Base-by-base conservation (phyloP, 1,140 invertebrate genomes). In the Pseudomyrmex sp. region DNA sequence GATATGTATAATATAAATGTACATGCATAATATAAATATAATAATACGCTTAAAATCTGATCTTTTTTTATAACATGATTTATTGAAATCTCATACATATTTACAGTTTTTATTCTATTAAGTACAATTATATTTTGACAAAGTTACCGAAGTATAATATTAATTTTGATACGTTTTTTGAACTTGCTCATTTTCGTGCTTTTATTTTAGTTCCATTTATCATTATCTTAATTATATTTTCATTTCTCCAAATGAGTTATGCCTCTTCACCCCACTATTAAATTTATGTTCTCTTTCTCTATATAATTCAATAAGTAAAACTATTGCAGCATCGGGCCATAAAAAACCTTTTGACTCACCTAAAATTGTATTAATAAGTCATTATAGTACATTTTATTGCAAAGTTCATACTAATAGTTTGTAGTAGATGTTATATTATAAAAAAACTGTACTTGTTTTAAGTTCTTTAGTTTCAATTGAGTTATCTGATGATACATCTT, bases 371-470 rank as follows among this genome's bases (percentile, higher is more conserved):
- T 61, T 26, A 26, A 61, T 2, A 18, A 18, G 18, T 61, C n/a
- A 58, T 35, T 20, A 58, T 18, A 58, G n/a, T 58, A 58, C n/a
- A 58, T 58, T 58, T 58, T 58, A 58, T 58, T 58, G 56, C 56
- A 20, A 58, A 20, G 3, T 4, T 35, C 2, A 2, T 35, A 35
- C 26, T 4, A 35, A 35, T 35, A 3, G 26, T 35, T 35, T 4
- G 0, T 35, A 35, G 26, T 35, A 35, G 26, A 35, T 35, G 0
- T 35, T 35, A 35, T 35, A 35, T 35, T 35, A 35, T 4, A 35
- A 35, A 35, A 35, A 4, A 35, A 35, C 26, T 35, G 26, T 35
- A 35, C 26, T 35, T 35, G 26, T 35, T 35, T 35, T 35, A 35
- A 35, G 26, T 35, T 35, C 26, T 35, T 35, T 35, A 0, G 26